phyloP scores from a whole-genome alignment of 2,888 invertebrate genomes.

The Agrypnus murinus region DNA sequence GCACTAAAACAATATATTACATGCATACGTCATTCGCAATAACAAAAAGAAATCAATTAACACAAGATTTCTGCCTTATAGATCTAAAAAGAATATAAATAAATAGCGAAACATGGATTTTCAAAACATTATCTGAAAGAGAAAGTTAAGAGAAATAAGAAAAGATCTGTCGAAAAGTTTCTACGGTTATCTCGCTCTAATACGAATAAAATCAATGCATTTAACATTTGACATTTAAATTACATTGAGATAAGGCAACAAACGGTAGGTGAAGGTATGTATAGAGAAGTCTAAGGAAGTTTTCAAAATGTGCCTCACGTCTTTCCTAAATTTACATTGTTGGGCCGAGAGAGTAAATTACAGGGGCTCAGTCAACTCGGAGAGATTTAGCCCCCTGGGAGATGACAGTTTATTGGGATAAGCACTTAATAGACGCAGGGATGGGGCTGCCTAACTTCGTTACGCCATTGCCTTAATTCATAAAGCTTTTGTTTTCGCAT shows the following conservation, averaged over 20 bases:
- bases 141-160: too few species aligned
- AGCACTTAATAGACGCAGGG: slow-evolving; percentile 68
- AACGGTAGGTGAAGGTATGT: slow-evolving; percentile 41
- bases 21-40: too few species aligned
- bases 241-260: slow-evolving; percentile 38
- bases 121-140: too few species aligned
- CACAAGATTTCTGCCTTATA: too few species aligned
- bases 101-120: too few species aligned
- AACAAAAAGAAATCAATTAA: too few species aligned
- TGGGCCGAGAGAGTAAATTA: slow-evolving; percentile 66
- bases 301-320: slow-evolving; percentile 66
- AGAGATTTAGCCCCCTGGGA: slow-evolving; percentile 65
- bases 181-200: too few species aligned
- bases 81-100: too few species aligned
- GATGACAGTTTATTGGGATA: slow-evolving; percentile 71
- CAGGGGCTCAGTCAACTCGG: slow-evolving; percentile 64
- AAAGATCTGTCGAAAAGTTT: too few species aligned
- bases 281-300: slow-evolving; percentile 34
- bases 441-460: slow-evolving; percentile 65
- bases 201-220: slow-evolving; percentile 17
- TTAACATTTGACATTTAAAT: slow-evolving; percentile 36
- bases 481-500: slow-evolving; percentile 68
- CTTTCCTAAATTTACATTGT: slow-evolving; percentile 67
- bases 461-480: slow-evolving; percentile 68
- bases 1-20: too few species aligned